Percentiles rank a stretch among this genome's conserved stretches.
Conservation (phyloP, 2,888 invertebrate genomes). For the Teinopalpus imperialis region DNA sequence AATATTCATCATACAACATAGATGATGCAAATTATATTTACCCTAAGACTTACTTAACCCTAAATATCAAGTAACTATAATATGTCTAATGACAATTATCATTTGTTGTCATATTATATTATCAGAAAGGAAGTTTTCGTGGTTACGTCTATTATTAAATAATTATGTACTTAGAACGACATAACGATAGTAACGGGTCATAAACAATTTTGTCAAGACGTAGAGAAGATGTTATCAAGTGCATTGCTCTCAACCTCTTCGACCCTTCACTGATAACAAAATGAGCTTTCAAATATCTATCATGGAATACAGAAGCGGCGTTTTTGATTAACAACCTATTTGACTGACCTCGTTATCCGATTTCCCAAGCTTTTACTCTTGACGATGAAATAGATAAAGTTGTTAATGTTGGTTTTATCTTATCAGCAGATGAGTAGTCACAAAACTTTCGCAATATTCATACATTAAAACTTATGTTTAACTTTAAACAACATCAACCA, state of each 20-base stretch:
- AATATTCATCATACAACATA: not conserved
- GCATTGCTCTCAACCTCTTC: slow-evolving; percentile 66
- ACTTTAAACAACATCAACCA: slow-evolving; percentile 10
- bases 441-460: no score
- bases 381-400: slow-evolving; percentile 1
- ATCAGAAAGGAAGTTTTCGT: slow-evolving; percentile 48
- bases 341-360: slow-evolving; percentile 14
- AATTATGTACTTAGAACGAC: slow-evolving; percentile 50
- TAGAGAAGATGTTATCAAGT: slow-evolving; percentile 55
- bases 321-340: slow-evolving; percentile 32
- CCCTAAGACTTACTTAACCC: slow-evolving; percentile 1
- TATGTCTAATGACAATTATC: no score
- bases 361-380: slow-evolving; percentile 6
- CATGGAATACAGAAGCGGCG: slow-evolving; percentile 33
- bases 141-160: slow-evolving; percentile 63
- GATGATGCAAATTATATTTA: slow-evolving; percentile 7
- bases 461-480: no score
- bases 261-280: slow-evolving; percentile 48
- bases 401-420: no score
- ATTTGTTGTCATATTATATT: slow-evolving; percentile 28
- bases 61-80: no score
- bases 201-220: slow-evolving; percentile 70
- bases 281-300: slow-evolving; percentile 45
- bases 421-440: no score
- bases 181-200: slow-evolving; percentile 59